Evolutionary conservation across 2,113 vertebrate genomes (phyloP).

Genomic region (Scomber colias): DNA sequence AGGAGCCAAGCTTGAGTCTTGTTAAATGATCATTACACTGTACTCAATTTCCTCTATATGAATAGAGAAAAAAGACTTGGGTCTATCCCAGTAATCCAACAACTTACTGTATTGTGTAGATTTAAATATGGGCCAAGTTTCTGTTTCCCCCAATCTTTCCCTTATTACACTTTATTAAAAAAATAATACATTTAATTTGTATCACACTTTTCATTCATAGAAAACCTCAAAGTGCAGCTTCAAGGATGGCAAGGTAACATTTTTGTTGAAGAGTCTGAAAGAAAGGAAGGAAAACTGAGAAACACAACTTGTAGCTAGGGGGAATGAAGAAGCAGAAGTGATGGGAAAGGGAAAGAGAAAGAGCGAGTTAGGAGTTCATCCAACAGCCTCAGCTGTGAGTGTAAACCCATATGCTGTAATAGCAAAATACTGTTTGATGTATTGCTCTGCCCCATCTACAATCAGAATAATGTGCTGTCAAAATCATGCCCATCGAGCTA

Average conservation of each 20-base stretch:
- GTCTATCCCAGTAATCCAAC: background rate
- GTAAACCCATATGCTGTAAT: slow-evolving; percentile 56
- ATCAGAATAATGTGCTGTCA: slow-evolving; percentile 13
- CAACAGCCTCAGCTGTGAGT: slow-evolving; percentile 57
- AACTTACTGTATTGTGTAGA: background rate
- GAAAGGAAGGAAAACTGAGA: slow-evolving; percentile 12
- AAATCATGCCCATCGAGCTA: background rate
- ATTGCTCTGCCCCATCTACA: slow-evolving; percentile 17
- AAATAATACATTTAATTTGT: no score
- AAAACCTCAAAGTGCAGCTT: no score
- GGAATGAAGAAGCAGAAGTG: slow-evolving; percentile 48
- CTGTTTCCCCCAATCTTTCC: background rate
- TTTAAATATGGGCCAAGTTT: background rate
- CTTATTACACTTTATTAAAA: background rate
- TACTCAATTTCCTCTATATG: slow-evolving; percentile 12
- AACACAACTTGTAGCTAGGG: slow-evolving; percentile 41
- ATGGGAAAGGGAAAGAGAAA: slow-evolving; percentile 38
- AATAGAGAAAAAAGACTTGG: background rate
- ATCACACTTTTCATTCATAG: no score
- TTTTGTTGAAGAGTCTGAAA: slow-evolving; percentile 1
- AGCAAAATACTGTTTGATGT: slow-evolving; percentile 30
- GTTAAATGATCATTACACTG: slow-evolving; percentile 43
- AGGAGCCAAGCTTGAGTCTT: slow-evolving; percentile 41
- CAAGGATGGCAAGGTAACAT: background rate
- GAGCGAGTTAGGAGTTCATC: slow-evolving; percentile 32